Percentiles rank a stretch among this genome's conserved stretches.
phyloP scores from a whole-genome alignment of 2,797 vertebrate genomes.

The Hippocampus kuda region DNA sequence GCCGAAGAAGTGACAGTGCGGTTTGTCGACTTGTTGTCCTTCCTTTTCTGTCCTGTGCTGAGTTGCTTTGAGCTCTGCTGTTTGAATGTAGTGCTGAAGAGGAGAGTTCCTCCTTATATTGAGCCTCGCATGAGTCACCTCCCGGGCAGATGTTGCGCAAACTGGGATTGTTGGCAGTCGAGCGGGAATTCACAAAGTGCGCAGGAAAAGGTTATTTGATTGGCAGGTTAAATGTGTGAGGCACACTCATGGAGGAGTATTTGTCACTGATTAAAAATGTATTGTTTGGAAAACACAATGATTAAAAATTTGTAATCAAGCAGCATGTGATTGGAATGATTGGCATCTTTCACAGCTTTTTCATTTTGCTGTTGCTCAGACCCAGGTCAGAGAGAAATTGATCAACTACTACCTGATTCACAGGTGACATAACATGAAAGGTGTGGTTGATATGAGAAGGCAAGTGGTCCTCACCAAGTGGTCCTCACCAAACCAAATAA shows the following conservation, averaged over 20 bases:
- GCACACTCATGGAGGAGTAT: background rate
- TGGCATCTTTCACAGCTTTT: background rate
- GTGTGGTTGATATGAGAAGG: background rate
- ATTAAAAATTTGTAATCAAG: background rate
- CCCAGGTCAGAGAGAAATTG: background rate
- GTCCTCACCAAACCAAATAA: background rate
- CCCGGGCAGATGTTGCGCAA: slow-evolving; percentile 35
- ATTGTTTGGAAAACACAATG: background rate
- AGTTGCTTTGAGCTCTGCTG: slow-evolving; percentile 17
- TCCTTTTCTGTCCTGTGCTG: slow-evolving; percentile 13
- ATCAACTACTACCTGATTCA: slow-evolving; percentile 1
- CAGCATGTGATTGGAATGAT: background rate
- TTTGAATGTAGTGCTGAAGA: slow-evolving; percentile 38
- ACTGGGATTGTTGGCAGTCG: background rate
- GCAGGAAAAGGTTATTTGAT: slow-evolving; percentile 9
- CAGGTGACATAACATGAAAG: background rate
- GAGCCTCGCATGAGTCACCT: slow-evolving; percentile 36
- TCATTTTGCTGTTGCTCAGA: background rate
- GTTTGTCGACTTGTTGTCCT: slow-evolving; percentile 2
- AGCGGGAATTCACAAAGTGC: slow-evolving; percentile 39
- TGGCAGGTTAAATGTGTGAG: background rate
- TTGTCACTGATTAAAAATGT: background rate
- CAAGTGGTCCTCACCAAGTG: background rate
- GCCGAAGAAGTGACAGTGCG: background rate
- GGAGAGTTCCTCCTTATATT: slow-evolving; percentile 33